These are phyloP conservation scores for Myotis yumanensis DNA, from an alignment of 2,113 vertebrate genomes.

Conservation along the genomic window DNA sequence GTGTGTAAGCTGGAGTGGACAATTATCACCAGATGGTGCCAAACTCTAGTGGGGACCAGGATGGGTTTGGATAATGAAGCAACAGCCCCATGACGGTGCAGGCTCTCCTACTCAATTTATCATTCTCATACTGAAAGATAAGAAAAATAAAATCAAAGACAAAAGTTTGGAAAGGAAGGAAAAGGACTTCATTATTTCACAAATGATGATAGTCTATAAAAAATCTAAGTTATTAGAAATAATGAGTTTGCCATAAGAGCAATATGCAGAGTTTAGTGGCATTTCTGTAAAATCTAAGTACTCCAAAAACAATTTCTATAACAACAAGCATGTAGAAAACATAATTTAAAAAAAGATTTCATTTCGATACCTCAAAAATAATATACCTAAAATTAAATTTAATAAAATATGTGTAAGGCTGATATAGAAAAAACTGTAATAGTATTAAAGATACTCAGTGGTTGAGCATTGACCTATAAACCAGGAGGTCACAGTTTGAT, in stretches of 20 bases:
- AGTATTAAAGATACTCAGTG: not conserved
- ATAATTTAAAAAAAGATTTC: not conserved
- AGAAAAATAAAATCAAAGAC: not conserved
- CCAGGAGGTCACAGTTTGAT: too few relatives aligned
- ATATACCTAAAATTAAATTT: conserved; percentile 35
- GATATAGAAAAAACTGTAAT: not conserved
- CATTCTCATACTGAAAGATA: not conserved
- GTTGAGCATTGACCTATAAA: too few relatives aligned
- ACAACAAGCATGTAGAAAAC: not conserved
- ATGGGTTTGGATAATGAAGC: too few relatives aligned
- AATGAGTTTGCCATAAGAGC: not conserved
- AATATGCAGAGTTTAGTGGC: not conserved
- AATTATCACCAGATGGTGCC: conserved; percentile 50
- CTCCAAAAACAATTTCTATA: not conserved
- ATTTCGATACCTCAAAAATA: not conserved
- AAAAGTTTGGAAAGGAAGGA: not conserved
- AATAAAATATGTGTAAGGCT: not conserved
- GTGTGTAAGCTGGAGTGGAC: not conserved
- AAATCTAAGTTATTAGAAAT: not conserved
- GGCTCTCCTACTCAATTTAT: not conserved
- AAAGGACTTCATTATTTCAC: not conserved
- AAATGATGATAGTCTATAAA: not conserved
- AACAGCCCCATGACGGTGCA: too few relatives aligned
- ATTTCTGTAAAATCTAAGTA: conserved; percentile 8
- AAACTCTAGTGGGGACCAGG: not conserved